phyloP scores from a whole-genome alignment of 2,888 invertebrate genomes.

The Chaetoderma sp. region DNA sequence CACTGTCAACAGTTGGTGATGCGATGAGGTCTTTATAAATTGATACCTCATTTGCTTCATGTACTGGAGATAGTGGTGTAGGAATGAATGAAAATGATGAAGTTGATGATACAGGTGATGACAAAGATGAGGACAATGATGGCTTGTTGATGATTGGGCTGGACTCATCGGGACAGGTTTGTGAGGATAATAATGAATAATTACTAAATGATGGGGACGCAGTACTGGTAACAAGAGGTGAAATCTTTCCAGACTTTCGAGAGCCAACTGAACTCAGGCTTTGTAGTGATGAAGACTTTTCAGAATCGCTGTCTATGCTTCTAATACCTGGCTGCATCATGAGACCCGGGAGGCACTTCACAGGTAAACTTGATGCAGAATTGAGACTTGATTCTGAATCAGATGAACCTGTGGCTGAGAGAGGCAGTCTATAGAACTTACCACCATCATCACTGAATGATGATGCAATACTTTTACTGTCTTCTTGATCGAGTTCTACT shows the following conservation, averaged over 20 bases:
- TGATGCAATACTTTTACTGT: too few relatives aligned
- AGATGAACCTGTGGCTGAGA: neutral
- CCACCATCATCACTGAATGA: neutral
- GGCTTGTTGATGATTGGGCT: too few relatives aligned
- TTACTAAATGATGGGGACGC: neutral
- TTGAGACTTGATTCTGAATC: neutral
- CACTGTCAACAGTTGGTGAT: constrained; percentile 5
- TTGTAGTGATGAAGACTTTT: neutral
- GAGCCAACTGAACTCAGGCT: too few relatives aligned
- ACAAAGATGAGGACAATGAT: neutral
- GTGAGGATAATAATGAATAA: neutral
- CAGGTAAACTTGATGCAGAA: neutral
- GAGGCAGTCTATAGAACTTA: neutral
- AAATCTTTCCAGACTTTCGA: too few relatives aligned
- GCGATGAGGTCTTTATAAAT: neutral
- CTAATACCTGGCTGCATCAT: neutral
- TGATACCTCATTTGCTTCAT: neutral
- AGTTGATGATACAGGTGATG: neutral
- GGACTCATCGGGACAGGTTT: too few relatives aligned
- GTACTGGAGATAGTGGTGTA: too few relatives aligned
- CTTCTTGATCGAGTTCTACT: too few relatives aligned
- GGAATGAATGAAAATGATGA: neutral
- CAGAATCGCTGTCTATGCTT: neutral
- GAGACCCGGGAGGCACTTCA: neutral
- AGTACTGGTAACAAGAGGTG: neutral